A percentile compares a stretch with the other conserved stretches of the same genome.
Conservation (phyloP, 2,113 vertebrate species). For the Beaufortia kweichowensis region DNA sequence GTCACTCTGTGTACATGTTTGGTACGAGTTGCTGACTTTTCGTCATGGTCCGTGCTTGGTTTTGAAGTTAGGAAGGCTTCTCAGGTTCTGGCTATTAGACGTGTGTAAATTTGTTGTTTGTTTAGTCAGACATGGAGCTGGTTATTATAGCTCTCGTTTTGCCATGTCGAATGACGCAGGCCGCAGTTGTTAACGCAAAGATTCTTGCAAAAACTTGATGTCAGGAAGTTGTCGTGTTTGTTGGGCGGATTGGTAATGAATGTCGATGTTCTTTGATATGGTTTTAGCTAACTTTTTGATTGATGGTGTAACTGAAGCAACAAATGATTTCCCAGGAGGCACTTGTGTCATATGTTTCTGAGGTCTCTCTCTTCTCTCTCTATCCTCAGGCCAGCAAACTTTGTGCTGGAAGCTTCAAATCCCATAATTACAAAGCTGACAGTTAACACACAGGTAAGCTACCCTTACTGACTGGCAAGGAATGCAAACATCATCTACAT, state of each 20-base stretch:
- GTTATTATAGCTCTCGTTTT: neutral
- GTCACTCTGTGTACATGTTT: slow-evolving; percentile 71
- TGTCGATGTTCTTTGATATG: slow-evolving; percentile 10
- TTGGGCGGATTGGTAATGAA: neutral
- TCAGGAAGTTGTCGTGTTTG: neutral
- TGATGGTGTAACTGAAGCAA: slow-evolving; percentile 21
- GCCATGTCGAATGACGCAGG: too few relatives aligned
- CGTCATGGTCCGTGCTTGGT: slow-evolving; percentile 47
- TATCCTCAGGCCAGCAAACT: slow-evolving; percentile 57
- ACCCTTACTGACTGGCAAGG: slow-evolving; percentile 74
- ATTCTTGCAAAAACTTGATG: neutral
- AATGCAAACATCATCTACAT: slow-evolving; percentile 79
- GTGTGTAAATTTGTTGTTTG: neutral
- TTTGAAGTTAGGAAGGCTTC: slow-evolving; percentile 35
- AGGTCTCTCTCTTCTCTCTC: slow-evolving; percentile 33
- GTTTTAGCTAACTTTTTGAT: slow-evolving; percentile 10
- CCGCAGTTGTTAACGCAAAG: neutral
- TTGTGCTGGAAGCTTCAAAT: slow-evolving; percentile 72
- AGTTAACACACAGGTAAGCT: slow-evolving; percentile 66
- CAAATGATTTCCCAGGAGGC: slow-evolving; percentile 46
- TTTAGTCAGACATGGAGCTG: neutral
- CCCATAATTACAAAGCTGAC: slow-evolving; percentile 78
- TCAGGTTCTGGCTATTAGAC: slow-evolving; percentile 42
- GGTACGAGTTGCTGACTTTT: slow-evolving; percentile 48
- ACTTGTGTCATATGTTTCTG: slow-evolving; percentile 41